Conservation (phyloP, 2,888 invertebrate species). For the Dysmachus trigonus region DNA sequence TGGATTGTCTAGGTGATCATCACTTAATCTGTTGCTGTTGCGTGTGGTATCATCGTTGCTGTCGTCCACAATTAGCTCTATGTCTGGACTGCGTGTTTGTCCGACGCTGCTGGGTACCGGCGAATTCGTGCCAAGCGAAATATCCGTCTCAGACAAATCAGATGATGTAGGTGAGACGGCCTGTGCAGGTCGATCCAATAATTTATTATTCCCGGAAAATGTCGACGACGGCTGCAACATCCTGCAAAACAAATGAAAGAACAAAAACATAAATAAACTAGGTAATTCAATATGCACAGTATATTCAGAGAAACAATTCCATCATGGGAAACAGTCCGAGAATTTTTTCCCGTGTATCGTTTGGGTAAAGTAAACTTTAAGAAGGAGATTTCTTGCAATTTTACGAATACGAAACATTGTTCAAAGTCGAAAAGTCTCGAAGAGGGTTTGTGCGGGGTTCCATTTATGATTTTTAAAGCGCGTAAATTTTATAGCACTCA, state of each 20-base stretch:
- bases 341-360: not conserved
- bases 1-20: not conserved
- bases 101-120: not conserved
- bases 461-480: not conserved
- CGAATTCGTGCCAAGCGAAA: constrained; percentile 12
- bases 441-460: not conserved
- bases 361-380: not conserved
- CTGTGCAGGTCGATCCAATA: not conserved
- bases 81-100: not conserved
- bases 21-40: not conserved
- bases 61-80: not conserved
- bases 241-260: not conserved
- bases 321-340: not conserved
- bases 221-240: not conserved
- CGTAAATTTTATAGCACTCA: constrained; percentile 19
- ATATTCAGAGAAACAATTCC: not conserved
- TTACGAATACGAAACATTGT: not conserved
- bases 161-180: constrained; percentile 5
- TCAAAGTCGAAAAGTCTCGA: not conserved
- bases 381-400: not conserved
- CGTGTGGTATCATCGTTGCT: constrained; percentile 1
- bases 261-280: not conserved
- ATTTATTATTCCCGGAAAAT: not conserved
- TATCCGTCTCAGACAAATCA: constrained; percentile 19
- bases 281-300: not conserved